phyloP scores from a whole-genome alignment of 2,888 invertebrate species.

The Melinaea menophilus region DNA sequence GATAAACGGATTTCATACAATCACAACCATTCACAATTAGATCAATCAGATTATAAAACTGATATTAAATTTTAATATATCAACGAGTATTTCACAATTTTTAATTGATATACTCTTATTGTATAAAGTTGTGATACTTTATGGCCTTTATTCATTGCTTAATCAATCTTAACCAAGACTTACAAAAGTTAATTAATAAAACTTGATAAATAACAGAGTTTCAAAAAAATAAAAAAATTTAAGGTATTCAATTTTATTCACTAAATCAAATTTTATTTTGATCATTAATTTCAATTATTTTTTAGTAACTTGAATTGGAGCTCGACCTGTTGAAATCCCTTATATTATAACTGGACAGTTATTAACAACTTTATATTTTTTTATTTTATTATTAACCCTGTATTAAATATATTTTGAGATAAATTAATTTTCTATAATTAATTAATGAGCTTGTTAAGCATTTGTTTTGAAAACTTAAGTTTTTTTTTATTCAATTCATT shows the following conservation, averaged over 20 bases:
- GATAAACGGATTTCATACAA: too few relatives aligned
- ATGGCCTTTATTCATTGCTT: too few relatives aligned
- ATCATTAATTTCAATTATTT: conserved; percentile 71
- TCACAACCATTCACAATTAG: too few relatives aligned
- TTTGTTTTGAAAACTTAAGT: conserved; percentile 84
- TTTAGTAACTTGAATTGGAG: conserved; percentile 86
- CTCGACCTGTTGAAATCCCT: conserved; percentile 81
- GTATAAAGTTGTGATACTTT: too few relatives aligned
- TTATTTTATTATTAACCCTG: conserved; percentile 76
- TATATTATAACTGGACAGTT: conserved; percentile 80
- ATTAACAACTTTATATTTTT: conserved; percentile 78
- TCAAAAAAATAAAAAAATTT: conserved; percentile 77
- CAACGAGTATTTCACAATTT: too few relatives aligned
- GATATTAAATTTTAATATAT: too few relatives aligned
- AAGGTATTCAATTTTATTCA: conserved; percentile 79
- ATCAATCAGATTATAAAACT: too few relatives aligned
- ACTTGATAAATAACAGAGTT: too few relatives aligned
- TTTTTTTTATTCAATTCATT: conserved; percentile 78
- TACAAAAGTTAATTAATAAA: too few relatives aligned
- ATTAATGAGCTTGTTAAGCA: conserved; percentile 83
- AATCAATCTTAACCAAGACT: too few relatives aligned
- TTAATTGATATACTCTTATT: too few relatives aligned
- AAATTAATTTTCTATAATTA: conserved; percentile 55
- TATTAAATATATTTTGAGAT: conserved; percentile 76
- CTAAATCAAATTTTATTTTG: conserved; percentile 80